Evolutionary conservation across 37 sponge, comb jelly and placozoan genomes (phyloP).

Genomic region (Crambe crambe): DNA sequence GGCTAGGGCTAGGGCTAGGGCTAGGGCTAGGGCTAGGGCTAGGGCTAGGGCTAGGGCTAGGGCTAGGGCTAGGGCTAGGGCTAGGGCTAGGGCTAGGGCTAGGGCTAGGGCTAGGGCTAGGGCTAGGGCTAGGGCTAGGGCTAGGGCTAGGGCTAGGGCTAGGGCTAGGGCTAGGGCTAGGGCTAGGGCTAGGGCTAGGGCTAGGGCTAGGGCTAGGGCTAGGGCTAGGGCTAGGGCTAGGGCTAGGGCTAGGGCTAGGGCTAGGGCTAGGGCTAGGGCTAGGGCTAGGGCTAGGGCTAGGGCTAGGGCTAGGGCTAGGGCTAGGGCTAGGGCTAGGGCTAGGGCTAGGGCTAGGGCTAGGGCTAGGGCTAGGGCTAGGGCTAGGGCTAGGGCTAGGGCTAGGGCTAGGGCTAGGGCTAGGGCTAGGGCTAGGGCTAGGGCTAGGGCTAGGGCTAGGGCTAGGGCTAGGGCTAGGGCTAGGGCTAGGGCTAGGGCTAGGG

Average conservation of each 20-base stretch:
- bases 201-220: slow-evolving; percentile 1
- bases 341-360: slow-evolving; percentile 1
- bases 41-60: slow-evolving; percentile 1
- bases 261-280: slow-evolving; percentile 1
- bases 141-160: slow-evolving; percentile 1
- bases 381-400: slow-evolving; percentile 1
- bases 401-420: slow-evolving; percentile 1
- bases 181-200: slow-evolving; percentile 1
- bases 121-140: slow-evolving; percentile 1
- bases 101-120: slow-evolving; percentile 1
- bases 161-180: slow-evolving; percentile 1
- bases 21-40: slow-evolving; percentile 1
- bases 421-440: slow-evolving; percentile 1
- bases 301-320: slow-evolving; percentile 1
- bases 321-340: slow-evolving; percentile 1
- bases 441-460: slow-evolving; percentile 1
- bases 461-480: slow-evolving; percentile 1
- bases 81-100: slow-evolving; percentile 1
- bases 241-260: slow-evolving; percentile 1
- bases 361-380: slow-evolving; percentile 1
- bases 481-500: slow-evolving; percentile 1
- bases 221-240: slow-evolving; percentile 1
- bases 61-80: slow-evolving; percentile 1
- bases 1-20: slow-evolving; percentile 1
- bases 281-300: slow-evolving; percentile 1